Conservation (phyloP, 2,888 invertebrate species). For the Megaustenia siamemsis region DNA sequence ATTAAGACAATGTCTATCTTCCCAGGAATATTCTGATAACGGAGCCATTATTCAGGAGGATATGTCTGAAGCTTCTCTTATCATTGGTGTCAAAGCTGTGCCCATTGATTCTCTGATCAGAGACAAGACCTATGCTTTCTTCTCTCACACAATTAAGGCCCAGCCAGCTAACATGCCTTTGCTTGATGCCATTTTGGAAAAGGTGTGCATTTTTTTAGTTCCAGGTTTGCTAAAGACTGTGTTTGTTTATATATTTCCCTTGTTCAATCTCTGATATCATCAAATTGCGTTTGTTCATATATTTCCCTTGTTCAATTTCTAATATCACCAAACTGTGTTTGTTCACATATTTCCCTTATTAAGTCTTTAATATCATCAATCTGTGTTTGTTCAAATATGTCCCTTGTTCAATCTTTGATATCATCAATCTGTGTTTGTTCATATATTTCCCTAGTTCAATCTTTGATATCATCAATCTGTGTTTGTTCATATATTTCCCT, state of each 20-base stretch:
- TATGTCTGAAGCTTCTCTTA: slow-evolving; percentile 95
- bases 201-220: slow-evolving; percentile 70
- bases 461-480: no score
- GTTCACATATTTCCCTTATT: not conserved
- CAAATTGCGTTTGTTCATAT: not conserved
- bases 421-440: no score
- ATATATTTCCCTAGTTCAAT: no score
- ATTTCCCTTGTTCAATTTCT: not conserved
- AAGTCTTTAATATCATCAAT: not conserved
- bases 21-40: slow-evolving; percentile 91
- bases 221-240: not conserved
- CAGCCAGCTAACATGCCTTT: slow-evolving; percentile 99
- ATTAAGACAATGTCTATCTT: no score
- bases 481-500: no score
- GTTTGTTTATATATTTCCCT: not conserved
- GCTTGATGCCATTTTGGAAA: slow-evolving; percentile 95
- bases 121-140: slow-evolving; percentile 98
- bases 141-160: slow-evolving; percentile 99
- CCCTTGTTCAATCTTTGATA: not conserved
- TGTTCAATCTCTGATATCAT: not conserved
- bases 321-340: not conserved
- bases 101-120: slow-evolving; percentile 90
- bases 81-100: slow-evolving; percentile 98
- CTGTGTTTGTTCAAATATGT: not conserved
- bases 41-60: slow-evolving; percentile 97